These are phyloP conservation scores for Caenorhabditis uteleia DNA, from an alignment of 2,888 invertebrate genomes.

Conservation along the genomic window DNA sequence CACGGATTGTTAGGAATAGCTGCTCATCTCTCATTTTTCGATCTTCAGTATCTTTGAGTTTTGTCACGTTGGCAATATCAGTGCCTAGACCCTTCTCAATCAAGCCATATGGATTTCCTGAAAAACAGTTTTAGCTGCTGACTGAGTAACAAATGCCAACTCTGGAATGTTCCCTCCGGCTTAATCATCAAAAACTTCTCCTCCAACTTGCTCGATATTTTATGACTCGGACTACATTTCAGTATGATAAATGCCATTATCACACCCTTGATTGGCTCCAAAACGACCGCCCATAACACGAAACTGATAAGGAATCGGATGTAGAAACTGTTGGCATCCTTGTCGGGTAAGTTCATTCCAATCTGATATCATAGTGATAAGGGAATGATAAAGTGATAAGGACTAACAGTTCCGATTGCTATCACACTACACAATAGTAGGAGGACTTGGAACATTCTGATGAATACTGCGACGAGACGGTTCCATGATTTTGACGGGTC, in stretches of 20 bases:
- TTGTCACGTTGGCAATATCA: constrained; percentile 41
- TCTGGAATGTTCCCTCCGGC: constrained; percentile 29
- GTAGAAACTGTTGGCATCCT: constrained; percentile 41
- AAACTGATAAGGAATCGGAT: constrained; percentile 39
- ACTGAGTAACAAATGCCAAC: constrained; percentile 6
- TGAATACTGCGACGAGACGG: background rate
- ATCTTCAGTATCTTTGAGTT: constrained; percentile 37
- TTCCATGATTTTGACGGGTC: constrained; percentile 28
- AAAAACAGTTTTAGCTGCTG: background rate
- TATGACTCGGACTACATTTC: constrained; percentile 28
- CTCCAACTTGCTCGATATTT: constrained; percentile 31
- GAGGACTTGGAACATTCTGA: too few relatives aligned
- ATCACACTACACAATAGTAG: too few relatives aligned
- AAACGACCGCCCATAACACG: constrained; percentile 33
- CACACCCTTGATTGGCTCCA: constrained; percentile 49
- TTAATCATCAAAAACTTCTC: constrained; percentile 26
- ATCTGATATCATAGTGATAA: constrained; percentile 14
- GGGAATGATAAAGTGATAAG: too few relatives aligned
- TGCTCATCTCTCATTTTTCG: constrained; percentile 50
- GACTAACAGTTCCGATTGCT: too few relatives aligned
- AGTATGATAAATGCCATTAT: constrained; percentile 29
- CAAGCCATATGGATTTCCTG: constrained; percentile 30
- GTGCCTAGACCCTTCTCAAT: constrained; percentile 33
- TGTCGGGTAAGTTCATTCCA: constrained; percentile 33
- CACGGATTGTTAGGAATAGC: constrained; percentile 45